A percentile compares a stretch with the other conserved stretches of the same genome.
Evolutionary conservation across 2,113 vertebrate species (phyloP).

Genomic region (Anolis sagrei): DNA sequence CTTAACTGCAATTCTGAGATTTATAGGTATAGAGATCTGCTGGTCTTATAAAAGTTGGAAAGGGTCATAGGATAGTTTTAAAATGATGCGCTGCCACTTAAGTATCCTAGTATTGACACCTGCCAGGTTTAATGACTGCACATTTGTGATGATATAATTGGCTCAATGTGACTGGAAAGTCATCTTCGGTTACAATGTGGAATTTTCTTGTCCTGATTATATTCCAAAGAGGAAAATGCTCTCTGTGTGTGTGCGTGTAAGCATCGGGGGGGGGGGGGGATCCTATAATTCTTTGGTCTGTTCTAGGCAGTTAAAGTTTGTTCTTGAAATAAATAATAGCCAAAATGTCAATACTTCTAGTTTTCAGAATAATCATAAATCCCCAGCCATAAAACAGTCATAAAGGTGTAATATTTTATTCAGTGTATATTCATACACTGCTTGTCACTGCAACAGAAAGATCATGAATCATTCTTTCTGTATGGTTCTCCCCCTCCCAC

Average conservation of each 20-base stretch:
- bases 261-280: slow-evolving; percentile 45
- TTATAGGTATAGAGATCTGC: slow-evolving; percentile 63
- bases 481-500: slow-evolving; percentile 48
- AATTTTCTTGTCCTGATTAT: slow-evolving; percentile 42
- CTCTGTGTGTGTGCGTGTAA: background rate
- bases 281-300: slow-evolving; percentile 64
- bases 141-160: slow-evolving; percentile 28
- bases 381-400: slow-evolving; percentile 76
- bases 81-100: slow-evolving; percentile 27
- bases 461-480: slow-evolving; percentile 68
- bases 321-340: slow-evolving; percentile 76
- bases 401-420: slow-evolving; percentile 76
- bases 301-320: slow-evolving; percentile 72
- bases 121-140: slow-evolving; percentile 32
- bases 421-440: slow-evolving; percentile 71
- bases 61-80: slow-evolving; percentile 29
- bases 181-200: slow-evolving; percentile 48
- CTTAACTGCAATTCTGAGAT: slow-evolving; percentile 64
- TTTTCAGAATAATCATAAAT: slow-evolving; percentile 78
- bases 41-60: slow-evolving; percentile 62
- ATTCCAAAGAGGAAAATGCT: slow-evolving; percentile 53
- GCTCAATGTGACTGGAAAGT: background rate
- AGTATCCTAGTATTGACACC: slow-evolving; percentile 9
- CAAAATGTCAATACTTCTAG: slow-evolving; percentile 76
- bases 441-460: slow-evolving; percentile 73